Base-by-base conservation (phyloP, 2,113 vertebrate species). In the Siniperca chuatsi region DNA sequence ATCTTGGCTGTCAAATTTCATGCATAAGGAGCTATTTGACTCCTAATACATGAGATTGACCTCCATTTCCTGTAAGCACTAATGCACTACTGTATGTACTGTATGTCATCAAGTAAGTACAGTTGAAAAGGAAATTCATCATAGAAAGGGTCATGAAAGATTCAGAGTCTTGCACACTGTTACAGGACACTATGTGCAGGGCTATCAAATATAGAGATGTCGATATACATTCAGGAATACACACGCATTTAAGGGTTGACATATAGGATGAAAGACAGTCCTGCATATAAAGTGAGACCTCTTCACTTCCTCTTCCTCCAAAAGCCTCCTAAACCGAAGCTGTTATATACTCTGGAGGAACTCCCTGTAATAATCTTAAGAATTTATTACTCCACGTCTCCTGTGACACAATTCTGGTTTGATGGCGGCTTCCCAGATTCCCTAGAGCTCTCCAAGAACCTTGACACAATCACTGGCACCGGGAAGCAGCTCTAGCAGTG, bases 401-500 rank as follows among this genome's bases (percentile, higher is more conserved):
- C 86, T 54, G 37, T 83, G 85, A 82, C 89, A 89, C 85, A 78
- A 70, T 91, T 91, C 78, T 91, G 76, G 75, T 88, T 92, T 80
- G 65, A 91, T 90, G 88, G 89, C 74, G 13, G 82, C 75, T 64
- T 81, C 77, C 81, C 91, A 92, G 83, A 83, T 57, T 82, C 85
- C 90, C 85, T 69, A 37, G 81, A 68, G 78, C 78, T 74, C 87
- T 87, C 79, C 86, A 86, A 85, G 86, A 87, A 83, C 60, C 78
- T 79, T 21, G 12, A n/a, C 69, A 78, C 79, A 64, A 50, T 78
- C n/a, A 12, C 29, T 82, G 79, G 29, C 69, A 74, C 69, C 2
- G 64, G 37, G 73, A 68, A 55, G 83, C 82, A 60, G 79, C 71
- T 71, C 46, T 52, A 35, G 60, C 79, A 42, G 69, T 3, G 12